Conservation (phyloP, 2,888 invertebrate genomes). For the Melipona bicolor region DNA sequence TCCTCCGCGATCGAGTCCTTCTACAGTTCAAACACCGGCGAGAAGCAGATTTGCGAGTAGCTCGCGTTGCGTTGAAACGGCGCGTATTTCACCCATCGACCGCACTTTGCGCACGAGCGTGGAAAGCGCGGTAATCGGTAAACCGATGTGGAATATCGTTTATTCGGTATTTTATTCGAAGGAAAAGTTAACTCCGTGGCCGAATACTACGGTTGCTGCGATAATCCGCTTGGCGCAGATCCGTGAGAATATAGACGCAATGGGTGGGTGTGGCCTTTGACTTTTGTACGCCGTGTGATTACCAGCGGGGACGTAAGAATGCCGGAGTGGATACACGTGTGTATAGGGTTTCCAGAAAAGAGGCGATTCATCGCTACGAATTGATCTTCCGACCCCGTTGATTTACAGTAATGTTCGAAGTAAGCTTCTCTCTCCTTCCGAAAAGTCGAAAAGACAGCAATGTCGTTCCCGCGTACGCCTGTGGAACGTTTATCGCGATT, state of each 20-base stretch:
- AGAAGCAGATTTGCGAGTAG: not conserved
- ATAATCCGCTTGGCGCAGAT: not conserved
- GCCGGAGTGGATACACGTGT: not conserved
- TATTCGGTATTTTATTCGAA: not conserved
- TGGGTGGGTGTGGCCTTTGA: slow-evolving; percentile 1
- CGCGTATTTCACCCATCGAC: not conserved
- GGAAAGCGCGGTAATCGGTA: not conserved
- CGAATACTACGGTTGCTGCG: not conserved
- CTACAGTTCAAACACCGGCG: not conserved
- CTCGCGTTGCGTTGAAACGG: not conserved
- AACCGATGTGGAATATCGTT: not conserved
- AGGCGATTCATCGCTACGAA: too few species aligned
- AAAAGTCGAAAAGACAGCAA: too few species aligned
- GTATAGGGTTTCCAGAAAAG: not conserved
- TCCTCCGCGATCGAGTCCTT: not conserved
- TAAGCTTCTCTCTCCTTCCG: too few species aligned
- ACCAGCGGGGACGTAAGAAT: not conserved
- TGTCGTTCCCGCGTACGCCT: too few species aligned
- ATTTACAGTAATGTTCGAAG: too few species aligned
- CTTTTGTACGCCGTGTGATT: slow-evolving; percentile 2
- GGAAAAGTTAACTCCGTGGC: not conserved
- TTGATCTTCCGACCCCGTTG: too few species aligned
- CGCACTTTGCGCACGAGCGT: too few species aligned
- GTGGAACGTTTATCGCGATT: too few species aligned
- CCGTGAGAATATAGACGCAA: slow-evolving; percentile 2